A percentile compares a stretch with the other conserved stretches of the same genome.
These are phyloP conservation scores for Heloderma charlesbogerti DNA, from an alignment of 2,113 vertebrate genomes.

Conservation along the genomic window DNA sequence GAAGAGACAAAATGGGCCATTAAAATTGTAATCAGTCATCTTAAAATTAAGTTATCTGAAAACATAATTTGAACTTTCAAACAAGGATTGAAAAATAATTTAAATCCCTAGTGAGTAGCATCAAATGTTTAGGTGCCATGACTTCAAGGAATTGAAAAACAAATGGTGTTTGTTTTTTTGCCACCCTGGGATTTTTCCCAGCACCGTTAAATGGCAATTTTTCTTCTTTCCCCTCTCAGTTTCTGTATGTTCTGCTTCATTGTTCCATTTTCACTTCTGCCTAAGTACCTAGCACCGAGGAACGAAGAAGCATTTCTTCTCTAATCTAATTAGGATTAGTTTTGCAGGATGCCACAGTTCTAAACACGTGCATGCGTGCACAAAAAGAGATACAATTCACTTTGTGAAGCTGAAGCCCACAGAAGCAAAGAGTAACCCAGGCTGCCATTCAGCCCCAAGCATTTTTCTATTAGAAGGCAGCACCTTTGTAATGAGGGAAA, in stretches of 20 bases:
- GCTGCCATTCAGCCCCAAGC: rapidly evolving
- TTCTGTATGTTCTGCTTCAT: neutral
- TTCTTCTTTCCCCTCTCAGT: neutral
- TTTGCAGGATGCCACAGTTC: neutral
- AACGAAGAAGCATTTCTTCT: neutral
- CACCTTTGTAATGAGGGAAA: neutral
- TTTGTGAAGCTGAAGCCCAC: neutral
- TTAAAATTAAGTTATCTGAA: neutral
- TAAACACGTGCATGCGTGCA: neutral
- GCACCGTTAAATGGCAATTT: no score
- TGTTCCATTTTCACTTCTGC: neutral
- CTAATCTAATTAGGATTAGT: neutral
- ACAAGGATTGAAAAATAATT: neutral
- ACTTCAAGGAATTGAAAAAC: neutral
- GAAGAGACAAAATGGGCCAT: neutral
- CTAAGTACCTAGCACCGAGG: no score
- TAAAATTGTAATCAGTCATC: neutral
- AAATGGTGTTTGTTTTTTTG: neutral
- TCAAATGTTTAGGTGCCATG: neutral
- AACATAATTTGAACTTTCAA: neutral
- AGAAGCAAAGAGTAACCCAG: rapidly evolving
- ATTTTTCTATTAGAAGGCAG: neutral
- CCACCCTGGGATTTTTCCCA: neutral
- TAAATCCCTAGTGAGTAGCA: neutral
- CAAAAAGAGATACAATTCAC: neutral